Base-by-base conservation (phyloP, 2,888 invertebrate genomes). In the Leptinotarsa juncta region DNA sequence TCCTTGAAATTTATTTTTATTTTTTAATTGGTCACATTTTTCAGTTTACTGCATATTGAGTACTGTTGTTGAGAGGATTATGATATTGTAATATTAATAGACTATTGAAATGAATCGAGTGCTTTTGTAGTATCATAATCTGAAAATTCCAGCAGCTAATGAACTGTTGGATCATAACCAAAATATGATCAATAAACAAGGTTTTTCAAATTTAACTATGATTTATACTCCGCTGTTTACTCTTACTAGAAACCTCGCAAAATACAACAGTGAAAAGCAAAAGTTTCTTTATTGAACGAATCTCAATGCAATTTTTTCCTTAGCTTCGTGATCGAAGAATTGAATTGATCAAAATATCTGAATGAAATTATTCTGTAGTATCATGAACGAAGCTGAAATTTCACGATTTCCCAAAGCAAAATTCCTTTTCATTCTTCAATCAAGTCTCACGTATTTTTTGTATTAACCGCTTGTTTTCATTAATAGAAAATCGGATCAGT, bases 1-100 rank as follows among this genome's bases (percentile, higher is more conserved):
- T 80, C 77, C 80, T 79, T 79, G 71, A 71, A 74, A 79, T 78
- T 78, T 75, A 76, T 82, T 82, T 78, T 71, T 67, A 73, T 68
- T 76, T 73, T 76, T 76, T 76, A 73, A 73, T 76, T 76, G 65
- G 53, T 71, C 67, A 67, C 75, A 76, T 76, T 76, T 73, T 66
- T 70, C 67, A 62, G 18, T 71, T 71, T 70, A 72, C 70, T 72
- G 67, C 75, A 51, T 72, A 51, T 53, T 66, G 72, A 70, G 62
- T 72, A 75, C 69, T 50, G 72, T 70, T 70, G 62, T 67, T 62
- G 51, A 65, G 23, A 3, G 55, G 23, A 70, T 73, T 75, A 67
- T 66, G 50, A 70, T 72, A 60, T 65, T 72, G 68, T 26, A 12
- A 66, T 51, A 67, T 67, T 60, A 51, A 69, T 51, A 51, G 50